Percentiles rank a stretch among this genome's conserved stretches.
phyloP scores from a whole-genome alignment of 2,888 invertebrate genomes.

The Diaphora mendica region DNA sequence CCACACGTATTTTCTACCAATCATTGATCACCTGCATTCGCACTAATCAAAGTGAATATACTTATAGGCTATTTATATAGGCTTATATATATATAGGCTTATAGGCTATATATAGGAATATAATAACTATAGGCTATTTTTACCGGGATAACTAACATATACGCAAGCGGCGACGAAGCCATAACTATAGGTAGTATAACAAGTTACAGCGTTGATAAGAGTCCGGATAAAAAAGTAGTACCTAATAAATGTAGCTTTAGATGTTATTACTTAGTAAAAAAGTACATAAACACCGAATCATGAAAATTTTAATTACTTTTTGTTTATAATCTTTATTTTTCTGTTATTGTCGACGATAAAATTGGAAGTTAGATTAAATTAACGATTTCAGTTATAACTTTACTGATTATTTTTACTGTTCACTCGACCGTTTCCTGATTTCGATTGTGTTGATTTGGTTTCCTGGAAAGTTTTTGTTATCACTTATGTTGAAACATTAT shows the following conservation, averaged over 20 bases:
- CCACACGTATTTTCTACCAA: too few species aligned
- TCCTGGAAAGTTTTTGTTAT: constrained; percentile 20
- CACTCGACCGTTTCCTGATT: constrained; percentile 35
- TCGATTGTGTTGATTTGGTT: constrained; percentile 30
- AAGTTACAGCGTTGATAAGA: background rate
- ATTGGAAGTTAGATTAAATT: constrained; percentile 47
- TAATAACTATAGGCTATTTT: too few species aligned
- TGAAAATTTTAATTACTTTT: constrained; percentile 34
- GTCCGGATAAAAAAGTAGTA: background rate
- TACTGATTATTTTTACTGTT: constrained; percentile 48
- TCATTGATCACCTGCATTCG: too few species aligned
- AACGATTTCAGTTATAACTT: constrained; percentile 46
- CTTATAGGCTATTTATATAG: too few species aligned
- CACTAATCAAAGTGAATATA: too few species aligned
- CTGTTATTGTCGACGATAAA: constrained; percentile 40
- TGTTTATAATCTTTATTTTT: constrained; percentile 31
- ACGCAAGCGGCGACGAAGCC: too few species aligned
- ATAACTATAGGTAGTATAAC: too few species aligned
- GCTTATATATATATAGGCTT: too few species aligned
- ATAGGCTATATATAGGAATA: too few species aligned
- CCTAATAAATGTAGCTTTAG: background rate
- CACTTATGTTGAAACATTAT: background rate
- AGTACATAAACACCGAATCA: background rate
- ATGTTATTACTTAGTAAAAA: background rate
- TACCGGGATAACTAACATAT: too few species aligned